Evolutionary conservation across 2,113 vertebrate genomes (phyloP).

Genomic region (Rhynchomys soricoides): DNA sequence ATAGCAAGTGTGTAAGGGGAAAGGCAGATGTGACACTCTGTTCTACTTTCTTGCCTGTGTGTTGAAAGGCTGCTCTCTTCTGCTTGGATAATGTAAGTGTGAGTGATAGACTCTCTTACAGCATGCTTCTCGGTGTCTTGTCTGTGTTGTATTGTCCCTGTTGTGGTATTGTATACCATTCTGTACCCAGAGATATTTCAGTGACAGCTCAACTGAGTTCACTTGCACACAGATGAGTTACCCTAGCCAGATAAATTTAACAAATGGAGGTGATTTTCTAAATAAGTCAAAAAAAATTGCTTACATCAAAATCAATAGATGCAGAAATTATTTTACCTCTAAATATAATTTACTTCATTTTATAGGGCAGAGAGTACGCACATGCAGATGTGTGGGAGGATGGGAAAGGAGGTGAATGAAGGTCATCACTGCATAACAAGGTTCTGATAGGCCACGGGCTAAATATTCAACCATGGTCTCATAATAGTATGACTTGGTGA

Average conservation of each 20-base stretch:
- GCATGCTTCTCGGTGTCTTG: neutral
- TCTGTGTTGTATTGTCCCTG: neutral
- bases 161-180: neutral
- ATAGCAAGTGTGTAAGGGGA: neutral
- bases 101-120: neutral
- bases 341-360: neutral
- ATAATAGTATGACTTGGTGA: neutral
- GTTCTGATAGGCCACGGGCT: neutral
- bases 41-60: neutral
- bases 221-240: neutral
- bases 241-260: neutral
- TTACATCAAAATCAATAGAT: constrained; percentile 30
- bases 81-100: neutral
- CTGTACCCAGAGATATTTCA: neutral
- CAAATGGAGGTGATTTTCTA: constrained; percentile 23
- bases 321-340: constrained; percentile 29
- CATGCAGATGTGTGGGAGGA: neutral
- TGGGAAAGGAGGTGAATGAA: neutral
- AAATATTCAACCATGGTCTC: neutral
- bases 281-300: constrained; percentile 26
- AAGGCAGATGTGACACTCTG: neutral
- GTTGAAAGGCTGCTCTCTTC: neutral
- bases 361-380: neutral
- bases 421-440: neutral
- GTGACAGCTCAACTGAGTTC: neutral